phyloP scores from a whole-genome alignment of 2,888 invertebrate genomes.

The Priocnemis perturbator region DNA sequence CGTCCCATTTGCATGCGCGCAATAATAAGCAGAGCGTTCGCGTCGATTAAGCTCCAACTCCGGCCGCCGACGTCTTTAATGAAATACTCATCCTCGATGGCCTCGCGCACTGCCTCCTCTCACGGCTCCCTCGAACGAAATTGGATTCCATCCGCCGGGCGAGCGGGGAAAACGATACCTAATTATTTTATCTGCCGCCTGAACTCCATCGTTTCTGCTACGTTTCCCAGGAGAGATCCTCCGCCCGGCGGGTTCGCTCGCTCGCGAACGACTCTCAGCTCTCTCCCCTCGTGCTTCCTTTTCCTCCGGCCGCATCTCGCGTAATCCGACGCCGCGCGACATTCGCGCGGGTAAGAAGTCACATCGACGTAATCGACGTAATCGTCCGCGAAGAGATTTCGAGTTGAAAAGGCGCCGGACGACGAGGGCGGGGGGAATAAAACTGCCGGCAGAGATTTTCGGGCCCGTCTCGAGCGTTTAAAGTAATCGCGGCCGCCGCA shows the following conservation, averaged over 20 bases:
- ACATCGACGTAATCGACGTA: slow-evolving; percentile 14
- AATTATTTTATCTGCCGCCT: slow-evolving; percentile 5
- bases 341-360: slow-evolving; percentile 11
- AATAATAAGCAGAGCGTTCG: too few relatives aligned
- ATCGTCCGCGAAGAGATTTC: slow-evolving; percentile 19
- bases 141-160: neutral
- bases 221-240: slow-evolving; percentile 3
- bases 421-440: neutral
- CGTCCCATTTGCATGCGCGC: too few relatives aligned
- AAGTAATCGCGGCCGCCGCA: too few relatives aligned
- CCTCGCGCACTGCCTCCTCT: neutral
- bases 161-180: neutral
- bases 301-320: neutral
- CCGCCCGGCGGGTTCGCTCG: neutral
- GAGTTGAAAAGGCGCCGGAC: neutral
- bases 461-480: too few relatives aligned
- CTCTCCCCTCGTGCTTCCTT: too few relatives aligned
- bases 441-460: neutral
- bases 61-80: neutral
- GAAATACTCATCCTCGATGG: neutral
- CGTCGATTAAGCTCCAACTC: neutral
- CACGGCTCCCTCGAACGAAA: neutral
- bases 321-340: slow-evolving; percentile 4
- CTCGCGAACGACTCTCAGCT: neutral
- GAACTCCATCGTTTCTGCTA: slow-evolving; percentile 6